phyloP scores from a whole-genome alignment of 1,140 invertebrate species.

The Drosophila equinoxialis region DNA sequence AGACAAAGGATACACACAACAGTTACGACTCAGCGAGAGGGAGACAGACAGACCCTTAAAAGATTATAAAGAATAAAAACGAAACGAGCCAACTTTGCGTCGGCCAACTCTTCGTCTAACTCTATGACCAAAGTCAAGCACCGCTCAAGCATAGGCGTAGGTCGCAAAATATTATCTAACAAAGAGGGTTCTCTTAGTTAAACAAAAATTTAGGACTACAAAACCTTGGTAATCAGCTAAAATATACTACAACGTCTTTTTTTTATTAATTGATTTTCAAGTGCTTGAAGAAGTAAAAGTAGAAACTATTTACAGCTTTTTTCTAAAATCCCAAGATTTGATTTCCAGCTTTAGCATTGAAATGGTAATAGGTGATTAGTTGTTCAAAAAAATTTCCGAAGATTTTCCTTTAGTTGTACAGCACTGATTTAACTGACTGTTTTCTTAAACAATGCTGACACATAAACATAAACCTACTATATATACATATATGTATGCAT shows the following conservation, averaged over 20 bases:
- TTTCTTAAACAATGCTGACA: neutral
- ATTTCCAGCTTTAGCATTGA: no score
- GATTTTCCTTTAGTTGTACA: neutral
- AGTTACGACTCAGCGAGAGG: neutral
- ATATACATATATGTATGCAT: neutral
- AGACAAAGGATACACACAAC: conserved; percentile 57
- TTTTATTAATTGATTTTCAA: no score
- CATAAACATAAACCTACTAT: neutral
- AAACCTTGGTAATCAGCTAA: no score
- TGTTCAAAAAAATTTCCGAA: neutral
- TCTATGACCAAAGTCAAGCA: conserved; percentile 1
- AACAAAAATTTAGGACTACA: no score
- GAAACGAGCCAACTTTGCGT: conserved; percentile 18
- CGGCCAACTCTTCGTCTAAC: neutral
- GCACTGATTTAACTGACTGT: neutral
- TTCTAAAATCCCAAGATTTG: no score
- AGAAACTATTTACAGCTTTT: no score
- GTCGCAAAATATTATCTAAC: neutral
- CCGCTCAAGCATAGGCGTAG: neutral
- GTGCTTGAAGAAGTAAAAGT: no score
- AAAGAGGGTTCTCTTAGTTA: neutral
- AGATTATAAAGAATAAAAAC: conserved; percentile 68
- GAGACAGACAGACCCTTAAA: conserved; percentile 60
- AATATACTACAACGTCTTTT: no score
- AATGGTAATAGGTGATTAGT: neutral